These are phyloP conservation scores for Bursaphelenchus okinawaensis DNA, from an alignment of 2,888 invertebrate genomes.

Conservation along the genomic window DNA sequence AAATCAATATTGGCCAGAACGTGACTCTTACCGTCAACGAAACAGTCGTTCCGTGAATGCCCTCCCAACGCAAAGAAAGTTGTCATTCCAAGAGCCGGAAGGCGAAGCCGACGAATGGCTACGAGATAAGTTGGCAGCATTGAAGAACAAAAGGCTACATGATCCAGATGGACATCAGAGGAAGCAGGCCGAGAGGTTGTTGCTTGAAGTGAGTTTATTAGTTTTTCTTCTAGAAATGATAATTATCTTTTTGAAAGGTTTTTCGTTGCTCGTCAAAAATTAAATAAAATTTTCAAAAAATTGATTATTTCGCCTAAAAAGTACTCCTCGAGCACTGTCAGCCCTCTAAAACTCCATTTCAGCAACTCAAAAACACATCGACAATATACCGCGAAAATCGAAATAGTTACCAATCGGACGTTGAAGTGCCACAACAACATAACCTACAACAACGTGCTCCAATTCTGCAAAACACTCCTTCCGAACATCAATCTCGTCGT, in stretches of 20 bases:
- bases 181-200: slow-evolving; percentile 55
- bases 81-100: slow-evolving; percentile 18
- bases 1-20: slow-evolving; percentile 9
- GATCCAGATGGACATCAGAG: slow-evolving; percentile 45
- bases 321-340: no score
- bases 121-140: slow-evolving; percentile 40
- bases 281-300: slow-evolving; percentile 7
- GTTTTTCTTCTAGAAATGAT: no score
- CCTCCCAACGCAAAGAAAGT: slow-evolving; percentile 13
- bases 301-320: background rate
- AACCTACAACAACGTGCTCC: background rate
- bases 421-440: background rate
- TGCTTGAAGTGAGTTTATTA: slow-evolving; percentile 53
- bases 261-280: no score
- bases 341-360: no score
- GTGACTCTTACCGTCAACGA: slow-evolving; percentile 27
- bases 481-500: slow-evolving; percentile 38
- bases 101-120: slow-evolving; percentile 54
- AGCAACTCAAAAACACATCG: slow-evolving; percentile 10
- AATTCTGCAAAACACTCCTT: background rate
- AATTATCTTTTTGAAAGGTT: no score
- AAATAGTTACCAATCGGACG: background rate
- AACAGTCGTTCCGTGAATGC: slow-evolving; percentile 39
- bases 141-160: slow-evolving; percentile 39
- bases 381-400: background rate